These are phyloP conservation scores for Columba janthina DNA, from an alignment of 2,113 vertebrate genomes.

Conservation along the genomic window DNA sequence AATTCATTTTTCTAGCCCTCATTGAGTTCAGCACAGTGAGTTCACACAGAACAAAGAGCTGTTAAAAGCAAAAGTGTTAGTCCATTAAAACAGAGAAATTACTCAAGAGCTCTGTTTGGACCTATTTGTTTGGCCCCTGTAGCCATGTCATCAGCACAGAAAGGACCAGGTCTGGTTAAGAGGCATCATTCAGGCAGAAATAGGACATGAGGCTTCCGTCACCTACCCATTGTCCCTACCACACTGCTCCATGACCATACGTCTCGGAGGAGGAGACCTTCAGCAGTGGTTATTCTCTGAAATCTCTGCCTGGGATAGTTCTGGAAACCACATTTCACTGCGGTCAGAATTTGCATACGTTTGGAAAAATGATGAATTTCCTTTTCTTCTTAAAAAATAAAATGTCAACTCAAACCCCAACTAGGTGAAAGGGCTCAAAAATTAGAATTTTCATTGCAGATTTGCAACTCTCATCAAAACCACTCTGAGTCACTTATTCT, in stretches of 20 bases:
- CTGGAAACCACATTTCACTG: neutral
- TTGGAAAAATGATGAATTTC: neutral
- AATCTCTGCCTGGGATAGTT: neutral
- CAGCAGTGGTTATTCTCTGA: neutral
- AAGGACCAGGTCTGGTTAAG: neutral
- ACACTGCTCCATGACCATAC: fast-evolving
- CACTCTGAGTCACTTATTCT: neutral
- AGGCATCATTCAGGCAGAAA: neutral
- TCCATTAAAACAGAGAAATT: neutral
- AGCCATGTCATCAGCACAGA: neutral
- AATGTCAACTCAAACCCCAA: neutral
- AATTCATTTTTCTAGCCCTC: neutral
- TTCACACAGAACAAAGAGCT: neutral
- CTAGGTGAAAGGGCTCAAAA: fast-evolving
- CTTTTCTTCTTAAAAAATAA: neutral
- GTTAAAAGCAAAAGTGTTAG: neutral
- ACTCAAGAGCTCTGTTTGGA: neutral
- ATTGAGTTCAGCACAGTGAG: neutral
- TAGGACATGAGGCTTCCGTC: neutral
- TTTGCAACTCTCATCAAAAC: neutral
- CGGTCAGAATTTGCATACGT: neutral
- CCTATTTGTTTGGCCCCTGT: neutral
- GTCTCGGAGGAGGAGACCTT: neutral
- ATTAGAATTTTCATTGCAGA: neutral
- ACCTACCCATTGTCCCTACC: fast-evolving